Evolutionary conservation across 64 coral and sea anemone species (phyloP).

Genomic region (Stichodactyla helianthus): DNA sequence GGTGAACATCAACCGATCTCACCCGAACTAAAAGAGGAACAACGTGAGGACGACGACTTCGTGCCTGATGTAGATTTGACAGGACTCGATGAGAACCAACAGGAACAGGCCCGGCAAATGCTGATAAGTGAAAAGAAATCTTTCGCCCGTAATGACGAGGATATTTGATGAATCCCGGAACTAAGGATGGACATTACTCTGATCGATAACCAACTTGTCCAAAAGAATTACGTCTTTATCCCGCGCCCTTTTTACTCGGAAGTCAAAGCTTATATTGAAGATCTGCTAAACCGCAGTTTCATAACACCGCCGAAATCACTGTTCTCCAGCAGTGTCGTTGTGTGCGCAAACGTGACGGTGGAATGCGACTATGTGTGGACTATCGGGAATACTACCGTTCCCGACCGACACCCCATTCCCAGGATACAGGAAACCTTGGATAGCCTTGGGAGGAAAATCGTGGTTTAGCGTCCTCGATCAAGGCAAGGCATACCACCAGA

Average conservation of each 20-base stretch:
- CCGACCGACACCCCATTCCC: too few relatives aligned
- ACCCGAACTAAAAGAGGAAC: too few relatives aligned
- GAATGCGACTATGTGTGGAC: too few relatives aligned
- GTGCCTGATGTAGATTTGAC: too few relatives aligned
- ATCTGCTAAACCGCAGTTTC: background rate
- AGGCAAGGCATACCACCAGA: constrained; percentile 24
- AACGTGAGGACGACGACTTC: too few relatives aligned
- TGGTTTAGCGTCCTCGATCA: constrained; percentile 34
- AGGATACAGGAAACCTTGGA: constrained; percentile 1
- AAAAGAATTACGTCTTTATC: background rate
- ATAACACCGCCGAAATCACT: background rate
- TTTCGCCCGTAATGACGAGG: too few relatives aligned
- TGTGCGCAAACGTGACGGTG: constrained; percentile 8
- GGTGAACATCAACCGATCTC: too few relatives aligned
- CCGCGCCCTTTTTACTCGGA: background rate
- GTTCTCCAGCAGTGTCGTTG: constrained; percentile 9
- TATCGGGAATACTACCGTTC: too few relatives aligned
- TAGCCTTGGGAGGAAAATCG: constrained; percentile 17
- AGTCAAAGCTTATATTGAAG: constrained; percentile 22
- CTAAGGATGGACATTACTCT: background rate
- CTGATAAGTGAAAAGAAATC: too few relatives aligned
- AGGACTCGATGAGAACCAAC: too few relatives aligned
- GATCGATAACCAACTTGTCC: background rate
- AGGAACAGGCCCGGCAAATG: too few relatives aligned
- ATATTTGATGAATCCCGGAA: background rate